phyloP scores from a whole-genome alignment of 2,888 invertebrate genomes.

The Agrypnus murinus region DNA sequence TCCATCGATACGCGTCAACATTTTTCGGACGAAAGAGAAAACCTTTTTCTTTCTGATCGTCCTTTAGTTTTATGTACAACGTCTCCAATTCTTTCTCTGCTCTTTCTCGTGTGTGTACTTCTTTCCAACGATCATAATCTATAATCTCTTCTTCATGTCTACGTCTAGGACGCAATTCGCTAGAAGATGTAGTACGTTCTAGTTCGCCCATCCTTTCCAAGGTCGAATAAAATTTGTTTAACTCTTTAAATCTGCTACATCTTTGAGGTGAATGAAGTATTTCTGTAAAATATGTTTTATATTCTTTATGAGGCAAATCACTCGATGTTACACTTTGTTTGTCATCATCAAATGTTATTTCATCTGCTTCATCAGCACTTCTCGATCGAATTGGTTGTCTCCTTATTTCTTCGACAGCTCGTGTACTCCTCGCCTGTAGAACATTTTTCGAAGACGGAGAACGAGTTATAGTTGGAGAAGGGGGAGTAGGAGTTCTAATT shows the following conservation, averaged over 20 bases:
- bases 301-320: constrained; percentile 74
- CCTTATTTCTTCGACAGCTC: constrained; percentile 37
- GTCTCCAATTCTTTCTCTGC: constrained; percentile 88
- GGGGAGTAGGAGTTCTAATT: constrained; percentile 50
- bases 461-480: constrained; percentile 76
- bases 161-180: constrained; percentile 82
- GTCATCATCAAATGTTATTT: constrained; percentile 31
- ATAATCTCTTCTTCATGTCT: constrained; percentile 86
- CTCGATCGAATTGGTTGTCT: constrained; percentile 72
- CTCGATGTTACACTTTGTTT: constrained; percentile 71
- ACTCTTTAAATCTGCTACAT: constrained; percentile 87
- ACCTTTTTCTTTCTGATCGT: constrained; percentile 87
- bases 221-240: constrained; percentile 89
- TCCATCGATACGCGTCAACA: constrained; percentile 85
- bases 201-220: constrained; percentile 89
- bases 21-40: constrained; percentile 87
- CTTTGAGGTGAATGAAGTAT: constrained; percentile 79
- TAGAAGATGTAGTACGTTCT: constrained; percentile 83
- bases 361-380: constrained; percentile 79
- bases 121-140: constrained; percentile 91
- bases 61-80: constrained; percentile 84
- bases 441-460: constrained; percentile 82
- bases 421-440: constrained; percentile 70
- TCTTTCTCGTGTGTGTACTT: constrained; percentile 84
- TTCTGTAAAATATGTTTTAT: constrained; percentile 80